Base-by-base conservation (phyloP, 2,113 vertebrate species). In the Thryonomys swinderianus region DNA sequence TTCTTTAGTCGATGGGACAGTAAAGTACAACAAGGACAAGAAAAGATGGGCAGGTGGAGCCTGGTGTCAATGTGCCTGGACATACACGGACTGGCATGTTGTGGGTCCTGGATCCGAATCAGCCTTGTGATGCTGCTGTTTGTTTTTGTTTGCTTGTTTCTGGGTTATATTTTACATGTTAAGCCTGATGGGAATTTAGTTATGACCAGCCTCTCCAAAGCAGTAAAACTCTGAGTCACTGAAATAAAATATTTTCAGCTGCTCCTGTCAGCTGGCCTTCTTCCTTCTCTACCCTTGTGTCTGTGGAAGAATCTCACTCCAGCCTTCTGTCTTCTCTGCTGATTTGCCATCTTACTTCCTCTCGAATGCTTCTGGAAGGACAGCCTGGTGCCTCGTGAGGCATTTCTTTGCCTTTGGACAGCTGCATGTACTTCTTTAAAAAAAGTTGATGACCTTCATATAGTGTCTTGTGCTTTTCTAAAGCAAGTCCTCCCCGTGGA, bases 201-300 rank as follows among this genome's bases (percentile, higher is more conserved):
- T 51, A 16, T 79, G 94, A 30, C 91, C 12, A 66, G 91, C 73
- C 78, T 66, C 89, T 94, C 61, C 20, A 53, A 89, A 85, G 88
- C 3, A 7, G 59, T 80, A 42, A 91, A 94, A 74, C 34, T 92
- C 91, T 42, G 93, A 95, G 71, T 93, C 89, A 91, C 57, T 40
- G 74, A 64, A 67, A 94, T 40, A 42, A 76, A 78, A 34, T 62
- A 45, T 40, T 66, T 62, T 55, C 78, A 88, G 86, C 88, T 94
- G 94, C 57, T 84, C 21, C 80, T 17, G 7, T 64, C 91, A 92
- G 80, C 92, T 82, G 90, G 55, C 30, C 57, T 55, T 30, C 42
- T 40, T 37, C 18, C 30, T 40, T 59, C 37, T 17, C n/a, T 20
- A 0, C 59, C 81, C 48, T 55, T 1, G 2, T 1, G 21, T 51